Evolutionary conservation across 64 coral and sea anemone species (phyloP), one percentile per base, ranked within the genome.

Genomic region (Orbicella faveolata): DNA sequence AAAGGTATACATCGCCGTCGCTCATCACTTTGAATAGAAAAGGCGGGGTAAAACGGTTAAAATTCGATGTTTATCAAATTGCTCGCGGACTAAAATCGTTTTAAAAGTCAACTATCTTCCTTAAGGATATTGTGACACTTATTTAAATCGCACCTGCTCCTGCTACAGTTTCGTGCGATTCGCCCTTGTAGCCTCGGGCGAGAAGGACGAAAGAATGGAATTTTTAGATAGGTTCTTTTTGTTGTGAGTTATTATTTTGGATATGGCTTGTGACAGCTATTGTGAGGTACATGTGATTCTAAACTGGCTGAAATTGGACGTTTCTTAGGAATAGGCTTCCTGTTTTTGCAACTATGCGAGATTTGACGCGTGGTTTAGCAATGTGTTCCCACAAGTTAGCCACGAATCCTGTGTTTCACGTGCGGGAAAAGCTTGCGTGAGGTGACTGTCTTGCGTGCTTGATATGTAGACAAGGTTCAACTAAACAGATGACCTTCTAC

Each of bases 1-100:
- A 34, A 59, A n/a, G 57, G 15, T 37, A 25, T n/a, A 70, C 65
- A 85, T 85, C 64, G 34, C 5, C 21, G 73, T 52, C 82, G 63
- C 52, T 85, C 82, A 85, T 72, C 82, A n/a, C 64, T 66, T 70
- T 85, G 8, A 85, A 85, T 72, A n/a, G 82, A 72, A 85, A 52
- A 85, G 82, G 82, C 82, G 82, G 82, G n/a, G 82, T 72, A 23
- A 85, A 30, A 23, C 18, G 77, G 37, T 85, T 72, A 52, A 70
- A 85, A 85, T 64, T 73, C 65, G 63, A 85, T 85, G 63, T 85
- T 85, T 72, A 73, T 85, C 82, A 35, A 33, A 70, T 70, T 70
- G 67, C 67, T 70, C 67, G 67, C 67, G 67, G 36, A 72, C 59
- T 18, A 23, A 48, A 21, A 8, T 25, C 12, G 64, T 26, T 30